Evolutionary conservation across 1,140 invertebrate genomes (phyloP).

Genomic region (Papilio aristodemus): DNA sequence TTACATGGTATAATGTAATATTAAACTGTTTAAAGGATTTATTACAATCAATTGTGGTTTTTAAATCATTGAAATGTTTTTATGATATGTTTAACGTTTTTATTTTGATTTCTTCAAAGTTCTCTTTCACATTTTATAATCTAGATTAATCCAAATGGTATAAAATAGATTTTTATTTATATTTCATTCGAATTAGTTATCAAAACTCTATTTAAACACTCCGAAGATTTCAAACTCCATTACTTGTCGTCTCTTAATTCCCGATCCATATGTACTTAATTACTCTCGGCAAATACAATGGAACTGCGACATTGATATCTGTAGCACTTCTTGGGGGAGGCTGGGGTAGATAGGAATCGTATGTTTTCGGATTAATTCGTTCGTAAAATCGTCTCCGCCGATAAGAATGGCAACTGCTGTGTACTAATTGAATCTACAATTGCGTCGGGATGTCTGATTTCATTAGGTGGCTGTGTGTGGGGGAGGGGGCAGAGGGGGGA

Average conservation of each 20-base stretch:
- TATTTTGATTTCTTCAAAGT: too few species aligned
- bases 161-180: too few species aligned
- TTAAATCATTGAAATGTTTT: too few species aligned
- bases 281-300: constrained; percentile 73
- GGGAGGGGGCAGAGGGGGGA: constrained; percentile 37
- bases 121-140: too few species aligned
- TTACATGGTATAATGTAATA: background rate
- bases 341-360: constrained; percentile 73
- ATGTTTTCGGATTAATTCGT: constrained; percentile 80
- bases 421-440: constrained; percentile 79
- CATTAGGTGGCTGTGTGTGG: constrained; percentile 68
- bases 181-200: too few species aligned
- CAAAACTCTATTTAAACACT: background rate
- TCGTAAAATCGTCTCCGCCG: constrained; percentile 78
- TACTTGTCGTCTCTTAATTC: constrained; percentile 37
- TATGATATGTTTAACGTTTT: too few species aligned
- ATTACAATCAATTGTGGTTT: too few species aligned
- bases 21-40: background rate
- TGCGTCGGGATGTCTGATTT: constrained; percentile 76
- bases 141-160: too few species aligned
- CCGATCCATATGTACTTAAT: constrained; percentile 63
- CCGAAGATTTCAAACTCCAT: constrained; percentile 43
- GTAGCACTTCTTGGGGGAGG: constrained; percentile 53
- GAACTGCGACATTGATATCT: constrained; percentile 50
- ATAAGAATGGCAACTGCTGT: constrained; percentile 78